A percentile compares a stretch with the other conserved stretches of the same genome.
phyloP scores from a whole-genome alignment of 2,888 invertebrate genomes.

The Pseudoips prasinana region DNA sequence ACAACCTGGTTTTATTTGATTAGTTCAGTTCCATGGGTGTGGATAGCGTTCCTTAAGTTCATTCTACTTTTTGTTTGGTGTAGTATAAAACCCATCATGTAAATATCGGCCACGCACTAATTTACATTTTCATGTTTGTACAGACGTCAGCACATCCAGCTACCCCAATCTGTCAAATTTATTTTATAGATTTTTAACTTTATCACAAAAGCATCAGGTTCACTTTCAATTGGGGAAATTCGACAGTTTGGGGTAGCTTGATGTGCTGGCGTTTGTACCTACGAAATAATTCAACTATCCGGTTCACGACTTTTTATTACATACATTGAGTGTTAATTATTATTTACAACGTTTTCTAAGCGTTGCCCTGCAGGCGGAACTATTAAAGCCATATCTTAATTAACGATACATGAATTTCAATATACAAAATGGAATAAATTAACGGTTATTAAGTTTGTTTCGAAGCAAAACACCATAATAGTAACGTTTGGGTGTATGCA shows the following conservation, averaged over 20 bases:
- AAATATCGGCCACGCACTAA: conserved; percentile 32
- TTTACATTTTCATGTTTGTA: no score
- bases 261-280: conserved; percentile 36
- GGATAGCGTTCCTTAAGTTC: no score
- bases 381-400: conserved; percentile 40
- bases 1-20: no score
- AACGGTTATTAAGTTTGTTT: conserved; percentile 32
- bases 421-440: conserved; percentile 36
- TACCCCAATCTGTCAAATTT: no score
- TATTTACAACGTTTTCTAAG: conserved; percentile 40
- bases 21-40: no score
- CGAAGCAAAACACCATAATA: conserved; percentile 11
- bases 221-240: no score
- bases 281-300: conserved; percentile 41
- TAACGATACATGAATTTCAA: conserved; percentile 33
- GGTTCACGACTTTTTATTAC: conserved; percentile 35
- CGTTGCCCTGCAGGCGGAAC: conserved; percentile 35
- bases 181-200: no score
- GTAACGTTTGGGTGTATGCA: conserved; percentile 11
- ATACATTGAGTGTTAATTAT: conserved; percentile 35
- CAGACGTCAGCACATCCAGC: no score
- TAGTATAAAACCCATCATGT: conserved; percentile 23
- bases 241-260: no score
- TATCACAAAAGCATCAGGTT: no score
- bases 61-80: no score